These are phyloP conservation scores for Urocynchramus pylzowi DNA, from an alignment of 2,113 vertebrate genomes.

Conservation along the genomic window DNA sequence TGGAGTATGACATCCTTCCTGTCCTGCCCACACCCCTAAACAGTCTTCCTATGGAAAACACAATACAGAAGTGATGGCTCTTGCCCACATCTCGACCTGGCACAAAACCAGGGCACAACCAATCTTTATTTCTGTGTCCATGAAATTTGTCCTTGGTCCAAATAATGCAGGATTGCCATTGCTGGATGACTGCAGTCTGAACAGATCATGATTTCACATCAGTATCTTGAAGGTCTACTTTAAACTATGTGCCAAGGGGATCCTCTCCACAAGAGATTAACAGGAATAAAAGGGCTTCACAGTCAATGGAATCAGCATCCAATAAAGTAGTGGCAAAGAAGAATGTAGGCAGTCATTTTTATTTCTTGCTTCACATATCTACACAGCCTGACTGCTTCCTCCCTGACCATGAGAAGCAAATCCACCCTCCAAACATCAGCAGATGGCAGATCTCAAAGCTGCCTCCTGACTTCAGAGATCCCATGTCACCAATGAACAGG, in stretches of 20 bases:
- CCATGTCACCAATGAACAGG: neutral
- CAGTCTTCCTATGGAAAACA: neutral
- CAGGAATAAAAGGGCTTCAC: neutral
- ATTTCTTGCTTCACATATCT: neutral
- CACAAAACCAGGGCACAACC: neutral
- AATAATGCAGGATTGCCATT: neutral
- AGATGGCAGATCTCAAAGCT: neutral
- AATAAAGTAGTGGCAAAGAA: neutral
- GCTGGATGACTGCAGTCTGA: neutral
- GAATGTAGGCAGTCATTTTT: rapidly evolving
- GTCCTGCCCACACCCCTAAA: neutral
- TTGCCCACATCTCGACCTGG: neutral
- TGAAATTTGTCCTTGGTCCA: rapidly evolving
- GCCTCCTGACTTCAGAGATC: neutral
- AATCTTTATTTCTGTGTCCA: neutral
- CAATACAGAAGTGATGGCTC: neutral
- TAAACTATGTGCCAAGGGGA: neutral
- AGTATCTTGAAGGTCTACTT: neutral
- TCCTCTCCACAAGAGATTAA: neutral
- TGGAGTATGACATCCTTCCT: neutral
- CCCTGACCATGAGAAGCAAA: neutral
- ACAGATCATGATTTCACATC: neutral
- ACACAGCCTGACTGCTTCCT: rapidly evolving
- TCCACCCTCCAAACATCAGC: neutral
- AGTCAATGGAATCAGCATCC: neutral